Base-by-base conservation (phyloP, 92 coral and sea anemone species). In the Zoanthus gigantus region DNA sequence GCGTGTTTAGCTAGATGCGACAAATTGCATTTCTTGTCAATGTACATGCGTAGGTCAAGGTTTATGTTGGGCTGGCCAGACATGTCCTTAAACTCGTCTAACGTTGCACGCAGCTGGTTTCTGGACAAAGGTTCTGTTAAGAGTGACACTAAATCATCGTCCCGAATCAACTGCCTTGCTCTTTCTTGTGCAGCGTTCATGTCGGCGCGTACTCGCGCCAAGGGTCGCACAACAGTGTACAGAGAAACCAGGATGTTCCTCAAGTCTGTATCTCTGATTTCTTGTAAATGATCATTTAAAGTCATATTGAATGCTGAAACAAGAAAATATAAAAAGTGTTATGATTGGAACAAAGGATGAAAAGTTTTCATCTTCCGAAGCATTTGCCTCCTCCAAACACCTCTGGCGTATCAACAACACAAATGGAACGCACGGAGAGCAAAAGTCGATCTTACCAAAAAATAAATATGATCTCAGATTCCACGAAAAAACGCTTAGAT, bases 21-120 rank as follows among this genome's bases (percentile, higher is more conserved):
- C 11, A 81, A 28, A 28, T 45, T 32, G 29, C 85, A 81, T 67
- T 81, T 81, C 45, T 81, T 74, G 7, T 81, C 76, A 17, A 81
- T 81, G 23, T 81, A 81, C 85, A 42, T 46, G 44, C 46, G 45
- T 31, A 81, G 63, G 66, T 81, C 85, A 18, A 81, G 74, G 14
- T 81, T 81, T 1, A 81, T 12, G 5, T 81, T 81, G 2, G 85
- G 85, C 71, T 63, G 85, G 46, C 85, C 85, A 65, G 85, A 75
- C 47, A 88, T 71, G 28, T 78, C 67, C 28, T 72, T 86, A 61
- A 83, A 91, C 34, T 87, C 92, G 60, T 77, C 90, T 23, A 94
- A 81, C 0, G 94, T 92, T 69, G 93, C 95, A 69, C 86, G 91
- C 9, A 92, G 88, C 63, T 94, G 97, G 72, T 94, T 94, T 72